These are phyloP conservation scores for Pseudococcus longispinus DNA, from an alignment of 2,888 invertebrate species.

Conservation along the genomic window DNA sequence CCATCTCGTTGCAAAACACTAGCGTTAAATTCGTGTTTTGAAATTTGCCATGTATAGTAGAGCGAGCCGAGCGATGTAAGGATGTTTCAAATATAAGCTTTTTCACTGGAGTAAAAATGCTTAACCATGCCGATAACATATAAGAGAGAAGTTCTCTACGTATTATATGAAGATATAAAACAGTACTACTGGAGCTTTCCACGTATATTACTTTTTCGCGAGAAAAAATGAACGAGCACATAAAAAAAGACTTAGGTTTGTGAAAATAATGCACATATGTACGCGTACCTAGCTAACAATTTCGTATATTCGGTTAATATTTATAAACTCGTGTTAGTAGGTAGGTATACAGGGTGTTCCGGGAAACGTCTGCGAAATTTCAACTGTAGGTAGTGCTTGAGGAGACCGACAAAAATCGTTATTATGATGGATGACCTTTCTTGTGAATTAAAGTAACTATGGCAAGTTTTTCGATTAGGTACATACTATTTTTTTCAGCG, in stretches of 20 bases:
- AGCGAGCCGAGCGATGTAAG: not conserved
- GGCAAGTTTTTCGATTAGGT: too few relatives aligned
- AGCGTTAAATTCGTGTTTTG: conserved; percentile 29
- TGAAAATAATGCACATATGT: not conserved
- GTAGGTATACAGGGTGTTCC: too few relatives aligned
- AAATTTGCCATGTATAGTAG: conserved; percentile 10
- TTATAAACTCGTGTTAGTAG: not conserved
- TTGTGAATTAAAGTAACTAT: too few relatives aligned
- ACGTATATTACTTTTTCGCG: conserved; percentile 7
- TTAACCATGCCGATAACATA: not conserved
- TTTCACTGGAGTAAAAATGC: not conserved
- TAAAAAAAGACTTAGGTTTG: conserved; percentile 13
- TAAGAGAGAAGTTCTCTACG: not conserved
- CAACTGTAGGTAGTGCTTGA: too few relatives aligned
- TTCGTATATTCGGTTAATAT: conserved; percentile 9
- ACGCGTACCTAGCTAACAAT: not conserved
- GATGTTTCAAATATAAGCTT: conserved; percentile 9
- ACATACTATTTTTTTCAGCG: too few relatives aligned
- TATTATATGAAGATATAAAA: conserved; percentile 28
- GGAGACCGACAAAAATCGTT: too few relatives aligned
- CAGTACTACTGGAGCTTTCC: not conserved
- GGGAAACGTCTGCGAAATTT: too few relatives aligned
- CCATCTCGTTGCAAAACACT: not conserved
- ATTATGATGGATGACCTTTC: too few relatives aligned
- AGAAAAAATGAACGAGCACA: not conserved